Percentiles rank a stretch among this genome's conserved stretches.
Conservation (phyloP, 1,140 invertebrate genomes). For the Branchinecta lynchi region DNA sequence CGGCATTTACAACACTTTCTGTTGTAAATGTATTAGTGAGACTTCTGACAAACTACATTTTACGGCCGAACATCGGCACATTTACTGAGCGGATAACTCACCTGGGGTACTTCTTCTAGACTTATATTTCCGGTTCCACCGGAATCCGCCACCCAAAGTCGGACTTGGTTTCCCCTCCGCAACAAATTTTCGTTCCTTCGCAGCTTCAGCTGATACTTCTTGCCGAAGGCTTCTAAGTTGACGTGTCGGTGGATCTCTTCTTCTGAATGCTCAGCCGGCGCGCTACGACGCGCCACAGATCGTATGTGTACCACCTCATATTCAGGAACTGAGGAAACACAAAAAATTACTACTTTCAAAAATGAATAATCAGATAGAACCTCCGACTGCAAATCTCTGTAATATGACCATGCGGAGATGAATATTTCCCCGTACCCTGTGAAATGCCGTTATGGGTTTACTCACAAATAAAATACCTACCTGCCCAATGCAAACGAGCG, state of each 20-base stretch:
- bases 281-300: slow-evolving; percentile 24
- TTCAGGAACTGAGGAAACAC: slow-evolving; percentile 42
- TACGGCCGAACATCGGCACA: too few relatives aligned
- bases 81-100: slow-evolving; percentile 30
- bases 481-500: too few relatives aligned
- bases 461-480: too few relatives aligned
- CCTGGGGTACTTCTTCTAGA: slow-evolving; percentile 51
- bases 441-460: too few relatives aligned
- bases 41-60: too few relatives aligned
- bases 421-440: too few relatives aligned
- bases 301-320: slow-evolving; percentile 44
- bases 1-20: too few relatives aligned
- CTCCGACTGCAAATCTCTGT: too few relatives aligned
- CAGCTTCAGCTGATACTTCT: slow-evolving; percentile 43
- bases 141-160: slow-evolving; percentile 54
- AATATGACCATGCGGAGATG: too few relatives aligned
- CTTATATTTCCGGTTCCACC: slow-evolving; percentile 49
- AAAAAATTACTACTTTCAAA: too few relatives aligned
- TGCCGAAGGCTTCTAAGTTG: slow-evolving; percentile 20
- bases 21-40: too few relatives aligned
- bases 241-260: slow-evolving; percentile 14
- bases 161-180: slow-evolving; percentile 41
- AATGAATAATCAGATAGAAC: too few relatives aligned
- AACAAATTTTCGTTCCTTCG: slow-evolving; percentile 51
- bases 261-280: slow-evolving; percentile 18